Conservation (phyloP, 2,113 vertebrate genomes). For the Nannobrachium achirus region DNA sequence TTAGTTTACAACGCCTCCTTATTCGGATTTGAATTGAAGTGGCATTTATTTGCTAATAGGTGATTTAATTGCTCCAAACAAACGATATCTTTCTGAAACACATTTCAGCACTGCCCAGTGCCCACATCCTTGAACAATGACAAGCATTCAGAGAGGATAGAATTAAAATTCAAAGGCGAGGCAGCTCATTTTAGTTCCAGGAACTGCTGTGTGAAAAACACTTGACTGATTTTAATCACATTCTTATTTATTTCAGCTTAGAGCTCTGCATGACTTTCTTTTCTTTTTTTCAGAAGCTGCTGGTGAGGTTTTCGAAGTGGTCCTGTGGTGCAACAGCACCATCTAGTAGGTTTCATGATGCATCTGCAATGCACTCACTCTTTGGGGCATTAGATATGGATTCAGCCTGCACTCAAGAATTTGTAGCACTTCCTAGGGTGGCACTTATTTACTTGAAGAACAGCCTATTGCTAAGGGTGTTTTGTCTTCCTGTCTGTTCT, state of each 20-base stretch:
- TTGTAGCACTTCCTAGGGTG: constrained; percentile 23
- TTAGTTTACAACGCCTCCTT: constrained; percentile 27
- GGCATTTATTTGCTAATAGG: constrained; percentile 60
- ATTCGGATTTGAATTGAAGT: constrained; percentile 55
- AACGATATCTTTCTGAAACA: constrained; percentile 72
- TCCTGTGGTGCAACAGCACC: constrained; percentile 62
- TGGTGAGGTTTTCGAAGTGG: constrained; percentile 10
- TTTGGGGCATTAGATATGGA: constrained; percentile 24
- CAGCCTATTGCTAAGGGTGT: constrained; percentile 35
- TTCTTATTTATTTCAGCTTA: constrained; percentile 74
- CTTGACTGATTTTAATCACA: constrained; percentile 79
- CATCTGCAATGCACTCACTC: not conserved
- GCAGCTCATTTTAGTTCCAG: constrained; percentile 68
- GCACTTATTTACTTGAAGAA: constrained; percentile 55
- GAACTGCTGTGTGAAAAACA: constrained; percentile 68
- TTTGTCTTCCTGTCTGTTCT: constrained; percentile 46
- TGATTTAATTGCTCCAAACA: constrained; percentile 73
- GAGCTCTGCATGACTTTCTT: constrained; percentile 46
- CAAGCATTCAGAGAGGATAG: constrained; percentile 69
- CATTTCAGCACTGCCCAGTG: constrained; percentile 67
- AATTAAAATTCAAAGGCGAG: constrained; percentile 75
- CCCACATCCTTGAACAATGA: constrained; percentile 72
- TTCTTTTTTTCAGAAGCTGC: constrained; percentile 24
- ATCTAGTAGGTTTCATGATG: constrained; percentile 53
- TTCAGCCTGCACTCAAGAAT: constrained; percentile 8